Evolutionary conservation across 2,888 invertebrate genomes (phyloP), one percentile per base, ranked within the genome.

Genomic region (Chrysolina oricalcia): DNA sequence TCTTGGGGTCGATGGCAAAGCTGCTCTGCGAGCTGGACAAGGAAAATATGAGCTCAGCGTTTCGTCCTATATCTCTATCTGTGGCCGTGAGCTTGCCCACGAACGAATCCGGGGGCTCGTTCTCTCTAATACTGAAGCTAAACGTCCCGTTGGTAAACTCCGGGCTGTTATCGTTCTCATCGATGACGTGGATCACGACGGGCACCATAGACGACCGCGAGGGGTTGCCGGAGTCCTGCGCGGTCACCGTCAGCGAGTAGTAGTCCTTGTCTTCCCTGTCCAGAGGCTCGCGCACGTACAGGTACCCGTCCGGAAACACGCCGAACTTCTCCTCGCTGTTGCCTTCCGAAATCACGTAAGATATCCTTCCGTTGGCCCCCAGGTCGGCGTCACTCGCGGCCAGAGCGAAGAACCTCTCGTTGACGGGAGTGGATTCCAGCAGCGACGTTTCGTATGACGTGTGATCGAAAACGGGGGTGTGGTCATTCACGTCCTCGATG

Each of bases 151-250:
- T 97, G 2, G 94, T 94, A 89, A 99, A 99, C 86, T 94, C 93
- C 0, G 99, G 99, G 41, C 94, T 93, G 88, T 98, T 97, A 89
- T 99, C 98, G 88, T 99, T 99, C 89, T 98, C 97, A 89, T 98
- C 99, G 77, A 97, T 93, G 23, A 98, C 93, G 86, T 97, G 97
- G 78, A 98, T 94, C 19, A 97, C 96, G 1, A 98, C 95, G 9
- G 97, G 96, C 2, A 97, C 97, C 66, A 94, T 92, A 0, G 98
- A 97, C 69, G 93, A 95, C 85, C 94, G 92, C 56, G 93, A 91
- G 48, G 94, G 97, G 79, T 88, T 90, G 0, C 96, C 98, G 70
- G 94, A 92, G 88, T 98, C 98, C 70, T 91, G 92, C 1, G 96
- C 98, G 40, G 94, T 92, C 43, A 98, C 93, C 2, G 95, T 95